phyloP scores from a whole-genome alignment of 1,140 invertebrate species.

The Chlorops oryzae region DNA sequence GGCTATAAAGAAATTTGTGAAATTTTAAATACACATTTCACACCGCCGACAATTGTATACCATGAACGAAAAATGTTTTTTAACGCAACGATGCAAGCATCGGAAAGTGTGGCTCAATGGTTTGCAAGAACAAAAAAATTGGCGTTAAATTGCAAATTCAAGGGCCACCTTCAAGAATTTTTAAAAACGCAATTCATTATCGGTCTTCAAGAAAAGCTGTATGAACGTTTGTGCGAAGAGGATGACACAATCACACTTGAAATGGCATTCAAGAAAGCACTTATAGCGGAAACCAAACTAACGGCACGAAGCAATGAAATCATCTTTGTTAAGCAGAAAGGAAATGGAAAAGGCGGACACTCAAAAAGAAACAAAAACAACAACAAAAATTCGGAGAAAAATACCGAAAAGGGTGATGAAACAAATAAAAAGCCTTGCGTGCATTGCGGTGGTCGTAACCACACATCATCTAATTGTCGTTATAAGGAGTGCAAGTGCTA shows the following conservation, averaged over 20 bases:
- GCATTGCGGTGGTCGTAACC: constrained; percentile 5
- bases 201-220: not conserved
- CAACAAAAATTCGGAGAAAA: not conserved
- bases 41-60: not conserved
- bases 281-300: not conserved
- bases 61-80: not conserved
- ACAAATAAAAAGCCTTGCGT: not conserved
- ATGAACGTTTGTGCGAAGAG: constrained; percentile 1
- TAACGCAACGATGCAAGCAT: not conserved
- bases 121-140: constrained; percentile 3
- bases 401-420: not conserved
- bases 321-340: too few relatives aligned
- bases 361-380: not conserved
- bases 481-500: not conserved
- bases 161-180: not conserved
- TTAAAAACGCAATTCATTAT: constrained; percentile 5
- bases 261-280: not conserved
- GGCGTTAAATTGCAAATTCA: constrained; percentile 9
- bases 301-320: too few relatives aligned
- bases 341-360: not conserved
- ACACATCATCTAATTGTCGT: not conserved
- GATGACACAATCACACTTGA: not conserved
- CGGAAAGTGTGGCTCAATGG: not conserved
- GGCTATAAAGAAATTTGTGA: not conserved
- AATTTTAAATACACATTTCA: not conserved